Evolutionary conservation across 1,140 invertebrate genomes (phyloP).

Genomic region (Microplitis demolitor): DNA sequence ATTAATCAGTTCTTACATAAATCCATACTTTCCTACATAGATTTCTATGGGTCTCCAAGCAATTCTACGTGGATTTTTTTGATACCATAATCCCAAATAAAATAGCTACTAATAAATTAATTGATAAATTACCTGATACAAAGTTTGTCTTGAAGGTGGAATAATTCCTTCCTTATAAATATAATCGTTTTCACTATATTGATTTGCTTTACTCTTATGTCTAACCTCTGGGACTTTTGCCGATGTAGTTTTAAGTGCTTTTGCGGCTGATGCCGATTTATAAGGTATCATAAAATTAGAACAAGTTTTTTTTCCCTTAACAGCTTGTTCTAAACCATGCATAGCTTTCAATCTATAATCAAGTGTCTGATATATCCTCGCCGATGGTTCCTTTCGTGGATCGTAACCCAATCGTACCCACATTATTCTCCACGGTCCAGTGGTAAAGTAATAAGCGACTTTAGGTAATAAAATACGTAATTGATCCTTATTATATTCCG

Average conservation of each 20-base stretch:
- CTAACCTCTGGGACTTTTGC: slow-evolving; percentile 45
- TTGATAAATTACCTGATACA: slow-evolving; percentile 71
- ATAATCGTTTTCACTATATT: slow-evolving; percentile 60
- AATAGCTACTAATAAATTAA: background rate
- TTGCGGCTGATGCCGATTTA: slow-evolving; percentile 55
- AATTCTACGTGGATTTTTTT: background rate
- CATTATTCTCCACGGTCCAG: slow-evolving; percentile 86
- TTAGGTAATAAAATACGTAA: slow-evolving; percentile 82
- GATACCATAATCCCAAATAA: no score
- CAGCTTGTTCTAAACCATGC: slow-evolving; percentile 64
- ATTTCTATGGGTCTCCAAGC: no score
- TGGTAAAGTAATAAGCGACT: slow-evolving; percentile 81
- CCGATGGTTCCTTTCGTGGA: slow-evolving; percentile 76
- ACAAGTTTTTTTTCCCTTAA: slow-evolving; percentile 65
- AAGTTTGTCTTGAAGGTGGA: slow-evolving; percentile 79
- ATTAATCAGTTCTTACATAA: no score
- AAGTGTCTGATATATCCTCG: slow-evolving; percentile 83
- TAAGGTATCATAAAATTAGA: slow-evolving; percentile 62
- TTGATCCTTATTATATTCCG: slow-evolving; percentile 66
- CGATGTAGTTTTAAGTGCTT: slow-evolving; percentile 54
- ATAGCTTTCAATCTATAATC: slow-evolving; percentile 80
- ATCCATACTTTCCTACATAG: no score
- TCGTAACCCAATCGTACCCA: slow-evolving; percentile 89
- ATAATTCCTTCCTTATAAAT: slow-evolving; percentile 73
- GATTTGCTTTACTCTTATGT: slow-evolving; percentile 43